These are phyloP conservation scores for Turdus rufiventris DNA, from an alignment of 2,113 vertebrate genomes.

Conservation along the genomic window DNA sequence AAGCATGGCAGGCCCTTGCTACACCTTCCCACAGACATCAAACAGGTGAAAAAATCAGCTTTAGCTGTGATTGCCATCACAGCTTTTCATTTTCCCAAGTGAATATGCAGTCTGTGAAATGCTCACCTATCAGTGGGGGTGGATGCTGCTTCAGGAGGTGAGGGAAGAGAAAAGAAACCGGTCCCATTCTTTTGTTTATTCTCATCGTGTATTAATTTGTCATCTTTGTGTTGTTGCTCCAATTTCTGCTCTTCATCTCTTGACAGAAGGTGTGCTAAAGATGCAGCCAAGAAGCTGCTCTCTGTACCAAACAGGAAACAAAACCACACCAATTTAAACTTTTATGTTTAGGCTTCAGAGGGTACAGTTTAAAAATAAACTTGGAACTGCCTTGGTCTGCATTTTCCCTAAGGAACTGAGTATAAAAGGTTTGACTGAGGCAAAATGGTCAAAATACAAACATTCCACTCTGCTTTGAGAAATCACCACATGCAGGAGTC, in stretches of 20 bases:
- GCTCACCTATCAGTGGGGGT: constrained; percentile 69
- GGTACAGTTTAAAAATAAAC: neutral
- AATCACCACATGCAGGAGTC: neutral
- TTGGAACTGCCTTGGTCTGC: neutral
- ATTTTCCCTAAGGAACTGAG: neutral
- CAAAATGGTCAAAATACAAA: neutral
- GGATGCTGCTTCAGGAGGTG: constrained; percentile 49
- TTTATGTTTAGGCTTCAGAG: neutral
- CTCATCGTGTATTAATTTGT: constrained; percentile 46
- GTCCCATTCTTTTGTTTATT: constrained; percentile 37
- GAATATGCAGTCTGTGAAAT: neutral
- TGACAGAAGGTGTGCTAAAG: constrained; percentile 64
- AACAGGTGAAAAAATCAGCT: neutral
- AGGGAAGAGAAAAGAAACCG: constrained; percentile 21
- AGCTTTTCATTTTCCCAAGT: neutral
- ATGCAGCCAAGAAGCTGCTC: constrained; percentile 56
- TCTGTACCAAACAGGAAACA: constrained; percentile 13
- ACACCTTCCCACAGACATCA: neutral
- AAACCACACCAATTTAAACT: neutral
- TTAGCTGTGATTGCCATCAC: neutral
- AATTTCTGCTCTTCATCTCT: constrained; percentile 48
- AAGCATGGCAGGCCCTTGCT: neutral
- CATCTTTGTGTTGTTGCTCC: constrained; percentile 5
- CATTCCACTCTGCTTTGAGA: neutral
- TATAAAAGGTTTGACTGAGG: neutral